Percentiles rank a stretch among this genome's conserved stretches.
These are phyloP conservation scores for Phengaris arion DNA, from an alignment of 2,888 invertebrate species.

Conservation along the genomic window DNA sequence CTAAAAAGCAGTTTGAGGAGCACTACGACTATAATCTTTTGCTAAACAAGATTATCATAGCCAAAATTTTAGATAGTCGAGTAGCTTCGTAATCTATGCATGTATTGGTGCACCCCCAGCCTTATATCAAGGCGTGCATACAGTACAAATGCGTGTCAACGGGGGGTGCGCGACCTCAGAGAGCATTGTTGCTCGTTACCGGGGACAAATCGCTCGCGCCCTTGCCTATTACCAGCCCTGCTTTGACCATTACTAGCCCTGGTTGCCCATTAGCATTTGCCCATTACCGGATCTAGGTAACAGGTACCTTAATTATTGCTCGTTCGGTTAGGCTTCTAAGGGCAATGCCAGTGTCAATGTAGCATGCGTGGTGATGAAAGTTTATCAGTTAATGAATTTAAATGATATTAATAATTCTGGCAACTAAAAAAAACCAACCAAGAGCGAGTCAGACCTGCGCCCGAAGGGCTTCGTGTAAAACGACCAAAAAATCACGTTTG, in stretches of 20 bases:
- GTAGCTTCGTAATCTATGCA: background rate
- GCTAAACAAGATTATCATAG: no score
- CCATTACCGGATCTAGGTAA: background rate
- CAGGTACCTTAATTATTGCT: slow-evolving; percentile 1
- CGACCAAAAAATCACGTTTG: no score
- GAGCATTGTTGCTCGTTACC: slow-evolving; percentile 73
- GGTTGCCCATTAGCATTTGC: slow-evolving; percentile 4
- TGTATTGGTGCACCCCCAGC: slow-evolving; percentile 42
- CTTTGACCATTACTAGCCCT: slow-evolving; percentile 23
- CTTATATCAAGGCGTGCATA: slow-evolving; percentile 32
- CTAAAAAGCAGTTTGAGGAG: no score
- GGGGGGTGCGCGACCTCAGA: slow-evolving; percentile 67
- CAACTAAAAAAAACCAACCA: no score
- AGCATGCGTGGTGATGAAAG: no score
- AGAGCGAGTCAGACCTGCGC: no score
- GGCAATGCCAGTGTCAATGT: background rate
- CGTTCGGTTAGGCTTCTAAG: background rate
- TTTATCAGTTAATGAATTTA: no score
- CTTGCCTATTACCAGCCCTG: slow-evolving; percentile 28
- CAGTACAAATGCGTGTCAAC: slow-evolving; percentile 66
- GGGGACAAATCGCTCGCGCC: slow-evolving; percentile 52
- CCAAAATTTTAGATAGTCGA: background rate
- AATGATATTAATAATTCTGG: no score
- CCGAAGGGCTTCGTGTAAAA: no score
- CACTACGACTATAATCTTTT: no score